Base-by-base conservation (phyloP, 2,113 vertebrate species). In the Noturus placidus region DNA sequence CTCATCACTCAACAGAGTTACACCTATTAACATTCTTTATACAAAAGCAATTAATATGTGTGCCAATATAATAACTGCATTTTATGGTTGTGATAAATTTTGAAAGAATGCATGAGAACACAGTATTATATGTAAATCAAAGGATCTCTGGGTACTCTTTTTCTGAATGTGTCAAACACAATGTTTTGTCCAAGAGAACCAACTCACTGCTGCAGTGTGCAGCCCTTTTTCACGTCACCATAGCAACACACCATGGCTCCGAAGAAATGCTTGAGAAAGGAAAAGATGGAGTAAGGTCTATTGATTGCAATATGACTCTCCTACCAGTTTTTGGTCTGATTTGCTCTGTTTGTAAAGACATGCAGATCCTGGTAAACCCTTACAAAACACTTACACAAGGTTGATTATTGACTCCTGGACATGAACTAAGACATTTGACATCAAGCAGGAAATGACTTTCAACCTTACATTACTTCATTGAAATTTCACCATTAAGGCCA, bases 141-240 rank as follows among this genome's bases (percentile, higher is more conserved):
- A 50, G 69, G 27, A 82, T 72, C 59, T 80, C 42, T 52, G n/a
- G 61, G 7, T 61, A 20, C 35, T 83, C 1, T 19, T n/a, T 83
- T 86, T 88, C 83, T 81, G 22, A 90, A 82, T 69, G 59, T 89
- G 86, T 77, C 70, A 87, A 89, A 76, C 81, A 72, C 56, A 63
- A 50, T 79, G 50, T 83, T 85, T 76, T 88, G 80, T 88, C 76
- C 72, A 79, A 79, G 42, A 69, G 56, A 81, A 84, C 27, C 78
- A 77, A 54, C 83, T 67, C 89, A 90, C 14, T 89, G 74, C 91
- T 89, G 93, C 92, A 93, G 87, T 93, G 91, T 88, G 87, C 91
- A 92, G 89, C 91, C 91, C 93, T 94, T 94, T 94, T 82, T 82
- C 91, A 90, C 57, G 42, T 96, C 90, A 90, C 95, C 90, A 95